These are phyloP conservation scores for Scelioninae gen. 1 DNA, from an alignment of 2,888 invertebrate genomes.

Conservation along the genomic window DNA sequence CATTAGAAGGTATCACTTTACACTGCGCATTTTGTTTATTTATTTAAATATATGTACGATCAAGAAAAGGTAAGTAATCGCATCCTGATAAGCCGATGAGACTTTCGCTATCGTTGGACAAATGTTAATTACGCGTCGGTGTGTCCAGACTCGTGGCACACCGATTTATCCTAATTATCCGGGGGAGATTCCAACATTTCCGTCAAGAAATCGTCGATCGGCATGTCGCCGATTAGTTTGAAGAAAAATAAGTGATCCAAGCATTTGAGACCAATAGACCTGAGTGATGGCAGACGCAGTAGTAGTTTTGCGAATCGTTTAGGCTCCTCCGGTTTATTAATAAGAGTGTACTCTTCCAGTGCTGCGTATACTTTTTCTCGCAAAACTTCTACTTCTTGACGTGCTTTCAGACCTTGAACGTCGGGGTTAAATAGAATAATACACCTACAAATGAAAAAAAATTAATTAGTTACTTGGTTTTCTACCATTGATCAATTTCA, in stretches of 20 bases:
- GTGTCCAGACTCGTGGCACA: slow-evolving; percentile 81
- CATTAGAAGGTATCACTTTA: slow-evolving; percentile 45
- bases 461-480: too few relatives aligned
- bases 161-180: slow-evolving; percentile 77
- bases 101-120: slow-evolving; percentile 63
- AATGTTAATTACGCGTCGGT: slow-evolving; percentile 76
- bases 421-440: slow-evolving; percentile 99
- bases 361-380: slow-evolving; percentile 98
- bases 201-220: slow-evolving; percentile 92
- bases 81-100: slow-evolving; percentile 65
- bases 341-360: slow-evolving; percentile 96
- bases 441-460: too few relatives aligned
- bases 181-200: slow-evolving; percentile 91
- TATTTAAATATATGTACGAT: slow-evolving; percentile 53
- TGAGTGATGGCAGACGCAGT: slow-evolving; percentile 93
- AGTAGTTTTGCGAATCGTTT: slow-evolving; percentile 98
- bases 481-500: too few relatives aligned
- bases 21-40: slow-evolving; percentile 43
- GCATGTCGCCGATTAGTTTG: slow-evolving; percentile 94
- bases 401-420: slow-evolving; percentile 94
- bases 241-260: slow-evolving; percentile 97
- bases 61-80: slow-evolving; percentile 65
- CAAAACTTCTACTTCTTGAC: slow-evolving; percentile 92
- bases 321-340: slow-evolving; percentile 94
- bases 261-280: slow-evolving; percentile 97